Percentiles rank a stretch among this genome's conserved stretches.
Evolutionary conservation across 2,113 vertebrate genomes (phyloP).

Genomic region (Sander vitreus): DNA sequence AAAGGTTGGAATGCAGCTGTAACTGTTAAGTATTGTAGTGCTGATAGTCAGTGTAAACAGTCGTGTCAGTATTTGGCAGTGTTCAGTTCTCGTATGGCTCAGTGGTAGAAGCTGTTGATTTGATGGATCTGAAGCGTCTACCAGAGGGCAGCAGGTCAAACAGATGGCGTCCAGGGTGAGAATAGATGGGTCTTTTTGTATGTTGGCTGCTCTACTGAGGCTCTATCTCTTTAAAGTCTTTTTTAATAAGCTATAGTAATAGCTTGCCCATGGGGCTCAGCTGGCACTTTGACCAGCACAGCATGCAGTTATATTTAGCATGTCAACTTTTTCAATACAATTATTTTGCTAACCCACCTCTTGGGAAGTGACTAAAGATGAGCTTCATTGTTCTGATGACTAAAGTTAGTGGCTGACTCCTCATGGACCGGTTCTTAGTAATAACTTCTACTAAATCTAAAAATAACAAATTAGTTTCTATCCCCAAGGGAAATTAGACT

Average conservation of each 20-base stretch:
- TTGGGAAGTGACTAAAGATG: slow-evolving; percentile 12
- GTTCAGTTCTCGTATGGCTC: no score
- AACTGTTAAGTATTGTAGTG: no score
- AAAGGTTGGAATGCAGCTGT: no score
- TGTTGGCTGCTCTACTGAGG: no score
- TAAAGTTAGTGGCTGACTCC: background rate
- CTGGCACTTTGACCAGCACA: background rate
- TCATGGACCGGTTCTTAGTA: background rate
- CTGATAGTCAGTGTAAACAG: no score
- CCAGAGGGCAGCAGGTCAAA: no score
- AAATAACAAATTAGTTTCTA: slow-evolving; percentile 14
- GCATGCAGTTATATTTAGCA: slow-evolving; percentile 18
- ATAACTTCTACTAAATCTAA: background rate
- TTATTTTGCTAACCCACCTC: slow-evolving; percentile 22
- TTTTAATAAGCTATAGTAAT: background rate
- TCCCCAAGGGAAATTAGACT: background rate
- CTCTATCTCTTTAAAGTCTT: background rate
- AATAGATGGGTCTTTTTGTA: no score
- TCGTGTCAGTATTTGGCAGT: no score
- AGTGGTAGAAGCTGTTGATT: no score
- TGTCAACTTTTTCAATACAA: slow-evolving; percentile 20
- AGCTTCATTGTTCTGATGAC: slow-evolving; percentile 10
- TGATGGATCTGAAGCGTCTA: no score
- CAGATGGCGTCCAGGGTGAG: no score
- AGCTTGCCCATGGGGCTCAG: background rate